Percentiles rank a stretch among this genome's conserved stretches.
Evolutionary conservation across 2,888 invertebrate species (phyloP).

Genomic region (Polymixis lichenea): DNA sequence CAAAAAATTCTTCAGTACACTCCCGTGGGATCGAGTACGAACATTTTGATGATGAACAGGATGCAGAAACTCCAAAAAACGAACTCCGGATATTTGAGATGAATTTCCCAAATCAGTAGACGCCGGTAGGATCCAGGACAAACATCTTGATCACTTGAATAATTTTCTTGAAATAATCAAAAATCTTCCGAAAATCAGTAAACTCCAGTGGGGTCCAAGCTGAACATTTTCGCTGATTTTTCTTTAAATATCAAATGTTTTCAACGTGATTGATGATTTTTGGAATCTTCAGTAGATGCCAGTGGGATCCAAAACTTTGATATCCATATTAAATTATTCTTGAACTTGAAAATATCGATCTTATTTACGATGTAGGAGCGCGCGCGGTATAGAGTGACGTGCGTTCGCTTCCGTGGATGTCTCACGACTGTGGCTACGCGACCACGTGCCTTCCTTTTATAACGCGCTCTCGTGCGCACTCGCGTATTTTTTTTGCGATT

Average conservation of each 20-base stretch:
- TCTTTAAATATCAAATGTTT: constrained; percentile 53
- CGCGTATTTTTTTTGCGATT: constrained; percentile 89
- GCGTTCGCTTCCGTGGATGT: constrained; percentile 76
- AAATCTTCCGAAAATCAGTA: constrained; percentile 74
- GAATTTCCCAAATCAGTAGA: constrained; percentile 74
- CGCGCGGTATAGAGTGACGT: constrained; percentile 78
- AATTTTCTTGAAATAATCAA: constrained; percentile 54
- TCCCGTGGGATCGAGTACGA: constrained; percentile 86
- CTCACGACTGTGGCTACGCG: constrained; percentile 82
- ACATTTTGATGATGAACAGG: constrained; percentile 78
- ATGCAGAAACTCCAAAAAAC: constrained; percentile 54
- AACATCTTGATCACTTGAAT: constrained; percentile 79
- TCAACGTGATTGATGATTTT: constrained; percentile 56
- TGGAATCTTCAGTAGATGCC: constrained; percentile 83
- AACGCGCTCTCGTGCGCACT: constrained; percentile 82
- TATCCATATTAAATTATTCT: constrained; percentile 80
- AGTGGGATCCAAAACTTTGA: constrained; percentile 88
- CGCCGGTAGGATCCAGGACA: constrained; percentile 83
- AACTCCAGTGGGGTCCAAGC: constrained; percentile 85
- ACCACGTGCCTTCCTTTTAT: constrained; percentile 88
- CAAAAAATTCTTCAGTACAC: constrained; percentile 81
- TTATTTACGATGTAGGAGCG: constrained; percentile 85
- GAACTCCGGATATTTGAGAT: constrained; percentile 45
- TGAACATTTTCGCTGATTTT: constrained; percentile 77
- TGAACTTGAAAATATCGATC: constrained; percentile 85